A percentile compares a stretch with the other conserved stretches of the same genome.
phyloP scores from a whole-genome alignment of 2,113 vertebrate genomes.

The Leptobrachium ailaonicum region DNA sequence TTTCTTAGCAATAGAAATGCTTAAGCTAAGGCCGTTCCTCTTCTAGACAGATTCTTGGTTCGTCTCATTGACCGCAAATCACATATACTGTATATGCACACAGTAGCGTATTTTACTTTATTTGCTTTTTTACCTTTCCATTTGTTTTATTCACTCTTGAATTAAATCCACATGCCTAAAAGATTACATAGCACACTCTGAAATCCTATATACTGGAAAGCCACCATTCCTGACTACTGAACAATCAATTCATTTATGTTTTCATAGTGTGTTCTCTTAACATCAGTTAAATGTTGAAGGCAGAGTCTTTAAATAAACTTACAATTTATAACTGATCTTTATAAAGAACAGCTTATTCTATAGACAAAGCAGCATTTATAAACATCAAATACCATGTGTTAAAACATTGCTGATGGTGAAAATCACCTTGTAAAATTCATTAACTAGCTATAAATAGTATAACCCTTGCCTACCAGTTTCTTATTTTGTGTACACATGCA shows the following conservation, averaged over 20 bases:
- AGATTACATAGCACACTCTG: constrained; percentile 34
- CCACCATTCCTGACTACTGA: constrained; percentile 19
- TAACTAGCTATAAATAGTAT: too few species aligned
- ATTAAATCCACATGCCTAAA: constrained; percentile 39
- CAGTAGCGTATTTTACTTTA: constrained; percentile 29
- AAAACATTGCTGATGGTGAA: too few species aligned
- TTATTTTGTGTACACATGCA: too few species aligned
- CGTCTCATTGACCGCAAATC: not conserved
- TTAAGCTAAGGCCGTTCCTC: too few species aligned
- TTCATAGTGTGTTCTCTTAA: constrained; percentile 26
- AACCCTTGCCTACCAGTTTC: too few species aligned
- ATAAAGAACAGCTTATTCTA: constrained; percentile 16
- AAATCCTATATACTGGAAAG: constrained; percentile 37
- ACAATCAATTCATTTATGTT: constrained; percentile 30
- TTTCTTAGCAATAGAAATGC: too few species aligned
- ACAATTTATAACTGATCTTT: not conserved
- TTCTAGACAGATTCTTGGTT: not conserved
- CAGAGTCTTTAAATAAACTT: constrained; percentile 27
- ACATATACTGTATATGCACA: constrained; percentile 6
- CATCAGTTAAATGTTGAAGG: constrained; percentile 23
- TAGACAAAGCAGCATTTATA: not conserved
- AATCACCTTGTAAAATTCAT: too few species aligned
- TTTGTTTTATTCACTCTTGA: constrained; percentile 21
- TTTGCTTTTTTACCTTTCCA: constrained; percentile 6
- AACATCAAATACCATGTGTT: not conserved